Base-by-base conservation (phyloP, 2,113 vertebrate species). In the Austrofundulus limnaeus region DNA sequence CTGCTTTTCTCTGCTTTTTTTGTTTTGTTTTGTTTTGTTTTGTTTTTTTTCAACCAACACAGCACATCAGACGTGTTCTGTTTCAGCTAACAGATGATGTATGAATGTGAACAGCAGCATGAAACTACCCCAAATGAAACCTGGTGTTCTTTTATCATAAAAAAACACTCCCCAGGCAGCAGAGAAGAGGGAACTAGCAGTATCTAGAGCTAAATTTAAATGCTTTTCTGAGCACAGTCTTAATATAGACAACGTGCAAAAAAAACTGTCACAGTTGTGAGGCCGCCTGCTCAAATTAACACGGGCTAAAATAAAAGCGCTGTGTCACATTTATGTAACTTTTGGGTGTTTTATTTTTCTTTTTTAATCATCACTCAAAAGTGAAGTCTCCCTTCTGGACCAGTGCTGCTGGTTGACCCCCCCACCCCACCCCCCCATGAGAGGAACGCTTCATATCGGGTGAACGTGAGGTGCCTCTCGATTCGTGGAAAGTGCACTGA, bases 181-280 rank as follows among this genome's bases (percentile, higher is more conserved):
- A 67, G 65, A 83, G 77, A 88, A 88, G 79, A 82, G 53, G 72
- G 84, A 89, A 90, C 84, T 81, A 88, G 67, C 84, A 90, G 88
- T 87, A 89, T 83, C 85, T 48, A 64, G 34, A 53, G 84, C 88
- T 91, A 92, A 88, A 88, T 91, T 91, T 91, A 92, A 90, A 81
- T 61, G 80, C 63, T 82, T 87, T 90, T 92, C 85, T 89, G 87
- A 90, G 89, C 78, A 75, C 78, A 75, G 69, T 78, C 87, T 90
- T 90, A 85, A 87, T 87, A 90, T 90, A 91, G 88, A 80, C 77
- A 72, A 88, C 45, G 84, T 92, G 91, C 77, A 77, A 91, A 90
- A 88, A 90, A 88, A 85, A 83, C 81, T 85, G 88, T 88, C 89
- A 84, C 86, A 89, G 81, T 87, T 83, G 85, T 80, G 77, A 85